Percentiles rank a stretch among this genome's conserved stretches.
These are phyloP conservation scores for Trogon surrucura DNA, from an alignment of 2,113 vertebrate genomes.

Conservation along the genomic window DNA sequence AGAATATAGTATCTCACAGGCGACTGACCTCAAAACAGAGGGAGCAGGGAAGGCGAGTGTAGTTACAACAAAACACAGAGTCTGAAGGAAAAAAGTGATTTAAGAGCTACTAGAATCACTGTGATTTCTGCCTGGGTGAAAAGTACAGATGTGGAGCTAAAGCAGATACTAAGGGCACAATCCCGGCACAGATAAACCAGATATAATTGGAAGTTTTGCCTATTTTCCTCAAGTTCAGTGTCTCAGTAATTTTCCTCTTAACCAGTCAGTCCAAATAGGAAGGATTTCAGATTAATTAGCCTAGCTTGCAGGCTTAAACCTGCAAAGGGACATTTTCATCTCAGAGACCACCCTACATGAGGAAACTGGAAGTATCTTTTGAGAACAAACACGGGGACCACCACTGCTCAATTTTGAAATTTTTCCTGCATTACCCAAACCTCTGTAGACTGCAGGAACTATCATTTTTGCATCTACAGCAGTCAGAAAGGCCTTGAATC, in stretches of 20 bases:
- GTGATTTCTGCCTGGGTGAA: background rate
- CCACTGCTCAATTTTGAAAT: background rate
- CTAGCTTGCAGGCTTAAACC: background rate
- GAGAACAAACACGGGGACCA: background rate
- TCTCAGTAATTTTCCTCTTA: constrained; percentile 22
- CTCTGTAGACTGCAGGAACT: background rate
- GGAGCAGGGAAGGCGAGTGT: background rate
- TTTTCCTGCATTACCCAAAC: background rate
- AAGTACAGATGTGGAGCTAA: background rate
- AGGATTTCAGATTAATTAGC: constrained; percentile 22
- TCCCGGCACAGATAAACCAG: background rate
- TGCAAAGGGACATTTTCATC: background rate
- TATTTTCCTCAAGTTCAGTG: background rate
- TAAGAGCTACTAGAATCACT: background rate
- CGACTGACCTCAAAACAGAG: constrained; percentile 19
- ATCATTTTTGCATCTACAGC: background rate
- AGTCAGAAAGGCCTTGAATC: constrained; percentile 13
- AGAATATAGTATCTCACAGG: constrained; percentile 22
- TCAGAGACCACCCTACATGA: background rate
- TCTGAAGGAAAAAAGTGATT: constrained; percentile 13
- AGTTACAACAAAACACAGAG: background rate
- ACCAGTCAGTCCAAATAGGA: background rate
- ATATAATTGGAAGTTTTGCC: background rate
- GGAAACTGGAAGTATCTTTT: background rate
- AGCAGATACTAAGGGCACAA: background rate